Base-by-base conservation (phyloP, 2,113 vertebrate species). In the Pycnonotus jocosus region DNA sequence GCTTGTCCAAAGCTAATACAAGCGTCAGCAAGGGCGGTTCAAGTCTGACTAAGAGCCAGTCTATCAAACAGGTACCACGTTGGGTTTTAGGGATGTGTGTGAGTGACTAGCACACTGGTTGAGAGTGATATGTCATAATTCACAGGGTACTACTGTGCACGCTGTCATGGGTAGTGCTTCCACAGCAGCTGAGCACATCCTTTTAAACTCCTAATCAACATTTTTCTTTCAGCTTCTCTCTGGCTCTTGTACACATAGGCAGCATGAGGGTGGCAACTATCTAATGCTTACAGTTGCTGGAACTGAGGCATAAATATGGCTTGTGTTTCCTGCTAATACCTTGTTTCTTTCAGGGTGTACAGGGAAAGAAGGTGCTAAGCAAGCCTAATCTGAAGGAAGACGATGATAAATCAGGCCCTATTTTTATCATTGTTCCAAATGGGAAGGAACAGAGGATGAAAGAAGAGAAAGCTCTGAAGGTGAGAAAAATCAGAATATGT, bases 371-470 rank as follows among this genome's bases (percentile, higher is more conserved):
- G 95, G 97, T 98, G 62, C 96, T 98, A 12, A 98, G 94, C 87
- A 99, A 99, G 97, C 96, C 97, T 33, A 97, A 51, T 79, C 51
- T 95, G 57, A 99, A 99, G 92, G 99, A 99, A 25, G 99, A 99
- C 1, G 99, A 99, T 53, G 99, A 99, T 83, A 98, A 92, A 95
- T 99, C 99, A 0, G 99, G 99, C 14, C 99, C 99, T 40, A 97
- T 99, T 97, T 99, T 99, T 93, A 98, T 98, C 95, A 94, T 99
- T 65, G 94, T 99, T 74, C 98, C 99, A 69, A 99, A 98, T 81
- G 98, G 98, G 60, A 99, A 99, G 95, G 99, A 99, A 21, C 99
- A 99, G 97, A 98, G 99, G 58, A 98, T 99, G 96, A 99, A 98
- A 97, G 99, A 99, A 84, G 99, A 99, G 96, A 99, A 98, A 91